These are phyloP conservation scores for Danaus plexippus DNA, from an alignment of 1,140 invertebrate species.

Conservation along the genomic window DNA sequence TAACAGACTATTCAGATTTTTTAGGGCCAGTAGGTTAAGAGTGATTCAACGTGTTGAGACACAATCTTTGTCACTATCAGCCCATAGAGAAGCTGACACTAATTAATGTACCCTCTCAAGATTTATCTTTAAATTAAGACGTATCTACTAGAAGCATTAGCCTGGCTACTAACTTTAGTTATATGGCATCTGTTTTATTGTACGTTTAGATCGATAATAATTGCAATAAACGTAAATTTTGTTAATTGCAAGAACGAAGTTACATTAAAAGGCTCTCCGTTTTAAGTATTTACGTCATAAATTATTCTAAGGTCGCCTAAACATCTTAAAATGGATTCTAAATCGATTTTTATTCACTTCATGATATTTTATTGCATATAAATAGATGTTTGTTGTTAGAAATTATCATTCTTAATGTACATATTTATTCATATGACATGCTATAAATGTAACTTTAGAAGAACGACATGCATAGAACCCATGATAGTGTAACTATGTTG, in stretches of 20 bases:
- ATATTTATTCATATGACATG: no score
- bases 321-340: no score
- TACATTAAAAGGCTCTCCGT: no score
- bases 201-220: no score
- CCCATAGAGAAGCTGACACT: constrained; percentile 15
- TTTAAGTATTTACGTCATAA: no score
- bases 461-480: constrained; percentile 11
- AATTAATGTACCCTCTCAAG: constrained; percentile 24
- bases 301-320: no score
- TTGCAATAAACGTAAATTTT: not conserved
- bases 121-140: constrained; percentile 27
- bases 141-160: constrained; percentile 28
- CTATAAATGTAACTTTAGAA: constrained; percentile 6
- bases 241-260: no score
- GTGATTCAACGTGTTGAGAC: constrained; percentile 14
- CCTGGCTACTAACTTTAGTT: constrained; percentile 9
- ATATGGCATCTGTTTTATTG: constrained; percentile 5
- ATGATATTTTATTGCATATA: no score
- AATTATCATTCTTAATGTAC: no score
- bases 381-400: no score
- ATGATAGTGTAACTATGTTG: constrained; percentile 17
- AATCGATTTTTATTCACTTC: no score
- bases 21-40: constrained; percentile 23
- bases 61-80: constrained; percentile 17
- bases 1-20: constrained; percentile 1